Base-by-base conservation (phyloP, 2,888 invertebrate genomes). In the Andrena chrysosceles region DNA sequence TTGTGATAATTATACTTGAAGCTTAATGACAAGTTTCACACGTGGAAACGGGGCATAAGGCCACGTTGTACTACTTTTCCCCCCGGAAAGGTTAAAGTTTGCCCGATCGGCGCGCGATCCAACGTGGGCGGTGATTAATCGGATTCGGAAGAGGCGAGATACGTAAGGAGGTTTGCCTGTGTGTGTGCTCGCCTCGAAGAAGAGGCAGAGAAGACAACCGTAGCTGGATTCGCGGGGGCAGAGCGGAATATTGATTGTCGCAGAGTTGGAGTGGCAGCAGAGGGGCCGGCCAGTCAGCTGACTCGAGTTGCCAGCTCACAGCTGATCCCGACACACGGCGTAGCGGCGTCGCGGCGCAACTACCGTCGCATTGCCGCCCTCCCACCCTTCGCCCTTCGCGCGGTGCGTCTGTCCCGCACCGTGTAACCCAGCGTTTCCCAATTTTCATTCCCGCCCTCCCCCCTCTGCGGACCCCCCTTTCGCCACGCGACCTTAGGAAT, bases 221-320 rank as follows among this genome's bases (percentile, higher is more conserved):
- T 49, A 35, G 35, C 29, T 13, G 29, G 77, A 76, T 69, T 75
- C 69, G 85, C 83, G 86, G 88, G 84, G 83, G 84, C 73, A 84
- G 83, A 85, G 86, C 83, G 84, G 87, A 73, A 86, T 92, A 92
- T 92, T 91, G 92, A 93, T 93, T 93, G 92, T 91, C 93, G 93
- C 93, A 92, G 91, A 88, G 89, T 80, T 63, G 81, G 83, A 68
- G 80, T 48, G 64, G 42, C 73, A 60, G 87, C 84, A 84, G 85
- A 86, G 87, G 86, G 89, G 90, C 86, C 85, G 83, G 84, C 82
- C 84, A 91, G 91, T 92, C 92, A 92, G 92, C 92, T 92, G 92
- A 92, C 92, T 91, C 85, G 86, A 87, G 88, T 88, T 85, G 85
- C 86, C 74, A 89, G 81, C 77, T 85, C 87, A 91, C 92, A 92